Base-by-base conservation (phyloP, 2,888 invertebrate species). In the Drosophila barbarae region DNA sequence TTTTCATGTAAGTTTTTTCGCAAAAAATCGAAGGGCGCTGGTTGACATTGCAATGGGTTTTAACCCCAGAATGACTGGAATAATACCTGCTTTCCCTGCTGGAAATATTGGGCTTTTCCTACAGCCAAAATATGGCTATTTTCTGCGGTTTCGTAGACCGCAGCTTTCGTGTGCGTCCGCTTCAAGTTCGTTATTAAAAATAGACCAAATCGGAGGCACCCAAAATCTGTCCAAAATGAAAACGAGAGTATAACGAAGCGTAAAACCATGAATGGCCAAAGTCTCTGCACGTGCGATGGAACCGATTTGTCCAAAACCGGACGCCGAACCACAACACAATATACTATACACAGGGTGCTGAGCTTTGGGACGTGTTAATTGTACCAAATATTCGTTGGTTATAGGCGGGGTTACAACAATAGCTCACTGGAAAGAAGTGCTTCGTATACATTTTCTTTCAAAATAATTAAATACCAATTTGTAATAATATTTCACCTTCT, bases 361-460 rank as follows among this genome's bases (percentile, higher is more conserved):
- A 51, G 61, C 70, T 53, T 49, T 56, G 52, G 58, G 63, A 74
- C 76, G 76, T 75, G 77, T 78, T 72, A 60, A 65, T 56, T 60
- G 52, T 60, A 59, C 55, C 36, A 67, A 72, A 46, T 69, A 67
- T 67, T 65, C 41, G 32, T 30, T 38, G 18, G 15, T 18, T 23
- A 61, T 47, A 41, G 15, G 15, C 30, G 28, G 34, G 34, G 21
- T 0, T 35, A 49, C 0, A 9, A 13, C 5, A 18, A 15, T 49
- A 61, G 28, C 2, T 34, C n/a, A 38, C 15, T 36, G 2, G 13
- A 5, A 15, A 10, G 15, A 10, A 36, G 15, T 9, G 9, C 15
- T 15, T 36, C 2, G 5, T 6, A 34, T 34, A 3, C 5, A 36
- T 15, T 15, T 15, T 38, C 9, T 36, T 39, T 21, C 1, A 3